Conservation (phyloP, 2,797 vertebrate genomes). For the Pelodytes ibericus region DNA sequence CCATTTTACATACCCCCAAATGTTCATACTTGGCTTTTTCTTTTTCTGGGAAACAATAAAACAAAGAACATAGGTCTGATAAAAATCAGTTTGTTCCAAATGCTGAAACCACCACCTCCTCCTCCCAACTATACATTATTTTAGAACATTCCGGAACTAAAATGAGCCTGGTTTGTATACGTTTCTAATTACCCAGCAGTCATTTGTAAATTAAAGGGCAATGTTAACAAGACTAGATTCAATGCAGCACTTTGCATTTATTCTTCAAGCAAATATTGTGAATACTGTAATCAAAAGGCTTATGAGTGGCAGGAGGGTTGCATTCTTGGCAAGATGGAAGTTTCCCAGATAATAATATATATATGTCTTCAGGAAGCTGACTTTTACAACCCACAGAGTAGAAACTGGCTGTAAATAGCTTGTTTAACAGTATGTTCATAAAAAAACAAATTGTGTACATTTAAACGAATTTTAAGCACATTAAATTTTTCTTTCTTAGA, state of each 20-base stretch:
- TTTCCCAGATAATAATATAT: slow-evolving; percentile 28
- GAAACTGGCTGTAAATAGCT: slow-evolving; percentile 39
- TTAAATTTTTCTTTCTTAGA: slow-evolving; percentile 10
- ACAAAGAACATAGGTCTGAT: too few species aligned
- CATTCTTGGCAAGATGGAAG: slow-evolving; percentile 51
- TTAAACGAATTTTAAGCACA: slow-evolving; percentile 37
- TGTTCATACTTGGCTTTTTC: too few species aligned
- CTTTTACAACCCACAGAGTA: slow-evolving; percentile 49
- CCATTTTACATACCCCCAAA: too few species aligned
- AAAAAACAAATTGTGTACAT: slow-evolving; percentile 53
- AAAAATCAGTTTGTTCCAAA: too few species aligned
- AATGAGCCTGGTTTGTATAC: slow-evolving; percentile 20
- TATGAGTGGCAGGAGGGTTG: slow-evolving; percentile 47
- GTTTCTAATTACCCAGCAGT: slow-evolving; percentile 48
- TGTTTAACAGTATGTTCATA: slow-evolving; percentile 42
- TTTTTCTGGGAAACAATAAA: too few species aligned
- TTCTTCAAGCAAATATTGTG: slow-evolving; percentile 33
- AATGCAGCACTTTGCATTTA: slow-evolving; percentile 39
- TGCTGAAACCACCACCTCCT: too few species aligned
- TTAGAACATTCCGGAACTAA: slow-evolving; percentile 11
- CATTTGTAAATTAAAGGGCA: slow-evolving; percentile 55
- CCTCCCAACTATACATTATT: too few species aligned
- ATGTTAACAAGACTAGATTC: slow-evolving; percentile 54
- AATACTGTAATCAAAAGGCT: slow-evolving; percentile 46
- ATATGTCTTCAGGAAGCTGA: slow-evolving; percentile 48